phyloP scores from a whole-genome alignment of 2,888 invertebrate genomes.

The Nomada fabriciana region DNA sequence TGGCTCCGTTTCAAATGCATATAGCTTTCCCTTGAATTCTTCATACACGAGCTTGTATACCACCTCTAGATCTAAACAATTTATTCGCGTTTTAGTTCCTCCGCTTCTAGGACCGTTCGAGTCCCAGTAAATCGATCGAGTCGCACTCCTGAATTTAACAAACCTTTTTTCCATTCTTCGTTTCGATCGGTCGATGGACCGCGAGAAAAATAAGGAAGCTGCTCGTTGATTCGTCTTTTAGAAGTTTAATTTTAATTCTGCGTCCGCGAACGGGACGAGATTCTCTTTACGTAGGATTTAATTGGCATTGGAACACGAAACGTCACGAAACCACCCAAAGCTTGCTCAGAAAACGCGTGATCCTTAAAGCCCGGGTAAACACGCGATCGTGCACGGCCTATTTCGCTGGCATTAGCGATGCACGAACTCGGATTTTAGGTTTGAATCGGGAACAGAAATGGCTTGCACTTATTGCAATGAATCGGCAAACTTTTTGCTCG shows the following conservation, averaged over 20 bases:
- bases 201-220: too few relatives aligned
- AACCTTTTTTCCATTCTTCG: too few relatives aligned
- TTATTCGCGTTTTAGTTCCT: neutral
- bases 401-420: constrained; percentile 51
- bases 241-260: too few relatives aligned
- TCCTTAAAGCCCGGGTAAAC: constrained; percentile 40
- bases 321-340: constrained; percentile 29
- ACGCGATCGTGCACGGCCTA: constrained; percentile 52
- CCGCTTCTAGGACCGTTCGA: neutral
- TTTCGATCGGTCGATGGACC: too few relatives aligned
- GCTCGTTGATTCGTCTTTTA: too few relatives aligned
- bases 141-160: neutral
- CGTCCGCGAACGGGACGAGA: too few relatives aligned
- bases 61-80: neutral
- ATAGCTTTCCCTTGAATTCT: too few relatives aligned
- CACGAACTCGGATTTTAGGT: constrained; percentile 32
- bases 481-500: neutral
- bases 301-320: constrained; percentile 2
- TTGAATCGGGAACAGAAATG: constrained; percentile 41
- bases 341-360: constrained; percentile 17
- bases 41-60: neutral
- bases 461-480: constrained; percentile 9
- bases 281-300: neutral
- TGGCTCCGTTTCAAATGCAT: too few relatives aligned
- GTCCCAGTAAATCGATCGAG: neutral